phyloP scores from a whole-genome alignment of 2,888 invertebrate genomes.

The Parasteatoda lunata region DNA sequence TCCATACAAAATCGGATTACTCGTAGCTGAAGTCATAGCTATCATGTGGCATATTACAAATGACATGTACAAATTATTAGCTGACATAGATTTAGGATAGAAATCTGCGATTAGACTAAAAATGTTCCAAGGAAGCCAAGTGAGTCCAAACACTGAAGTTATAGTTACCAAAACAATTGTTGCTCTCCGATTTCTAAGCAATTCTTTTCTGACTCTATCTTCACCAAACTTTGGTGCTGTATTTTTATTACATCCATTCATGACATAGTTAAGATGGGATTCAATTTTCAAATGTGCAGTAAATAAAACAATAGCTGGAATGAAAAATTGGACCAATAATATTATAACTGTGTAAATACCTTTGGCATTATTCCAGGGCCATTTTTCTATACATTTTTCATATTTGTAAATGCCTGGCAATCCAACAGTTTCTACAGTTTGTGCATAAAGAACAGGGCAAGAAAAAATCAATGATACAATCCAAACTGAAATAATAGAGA shows the following conservation, averaged over 20 bases:
- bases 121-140: conserved; percentile 79
- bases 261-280: conserved; percentile 46
- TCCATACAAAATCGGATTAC: conserved; percentile 79
- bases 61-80: conserved; percentile 73
- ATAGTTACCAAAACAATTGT: conserved; percentile 77
- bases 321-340: conserved; percentile 55
- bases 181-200: conserved; percentile 72
- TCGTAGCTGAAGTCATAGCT: conserved; percentile 78
- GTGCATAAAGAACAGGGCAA: conserved; percentile 50
- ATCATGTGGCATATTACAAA: conserved; percentile 78
- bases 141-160: conserved; percentile 77
- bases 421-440: conserved; percentile 55
- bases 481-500: conserved; percentile 45
- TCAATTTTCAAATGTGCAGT: conserved; percentile 61
- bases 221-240: not conserved
- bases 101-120: conserved; percentile 76
- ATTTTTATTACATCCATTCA: conserved; percentile 21
- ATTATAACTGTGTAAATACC: conserved; percentile 54
- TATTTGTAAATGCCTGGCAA: conserved; percentile 54
- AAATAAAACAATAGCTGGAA: conserved; percentile 51
- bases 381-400: conserved; percentile 63
- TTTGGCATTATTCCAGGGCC: conserved; percentile 62
- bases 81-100: conserved; percentile 70
- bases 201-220: conserved; percentile 58
- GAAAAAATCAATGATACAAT: conserved; percentile 51